Evolutionary conservation across 2,888 invertebrate species (phyloP), one percentile per base, ranked within the genome.

Genomic region (Cepaea hortensis): DNA sequence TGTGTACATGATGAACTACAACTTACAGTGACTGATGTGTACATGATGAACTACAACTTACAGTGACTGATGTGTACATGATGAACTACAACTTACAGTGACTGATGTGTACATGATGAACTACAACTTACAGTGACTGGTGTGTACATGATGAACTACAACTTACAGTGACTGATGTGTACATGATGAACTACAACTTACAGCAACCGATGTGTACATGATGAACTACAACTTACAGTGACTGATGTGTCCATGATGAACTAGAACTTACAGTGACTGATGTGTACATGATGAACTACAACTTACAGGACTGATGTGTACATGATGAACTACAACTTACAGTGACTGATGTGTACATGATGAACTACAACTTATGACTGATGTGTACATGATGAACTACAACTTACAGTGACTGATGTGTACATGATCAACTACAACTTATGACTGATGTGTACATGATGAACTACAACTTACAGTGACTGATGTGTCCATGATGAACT

Each of bases 321-420:
- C 87, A n/a, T 55, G 55, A 55, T 55, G 55, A 55, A 55, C 55
- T 55, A 55, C 6, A 55, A 55, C 55, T 70, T 79, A 86, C 86
- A 23, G 0, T n/a, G 46, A 70, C 80, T 50, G 1, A 23, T 61
- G 3, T 50, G 76, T 11, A 84, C 87, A n/a, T 55, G 55, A 55
- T 55, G 55, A 55, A 55, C 55, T 55, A 55, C 6, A 55, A 55
- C 55, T 68, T 79, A 86, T 83, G 46, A 70, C 80, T 50, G 0
- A 23, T 61, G 7, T 50, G 76, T 11, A 84, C 87, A n/a, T n/a
- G n/a, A n/a, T n/a, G n/a, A n/a, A n/a, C n/a, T n/a, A n/a, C n/a
- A n/a, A n/a, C n/a, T n/a, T n/a, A n/a, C 83, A 23, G 0, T n/a
- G n/a, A n/a, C n/a, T n/a, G n/a, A n/a, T n/a, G n/a, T n/a, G n/a